Conservation (phyloP, 2,888 invertebrate genomes). For the Urechis unicinctus region DNA sequence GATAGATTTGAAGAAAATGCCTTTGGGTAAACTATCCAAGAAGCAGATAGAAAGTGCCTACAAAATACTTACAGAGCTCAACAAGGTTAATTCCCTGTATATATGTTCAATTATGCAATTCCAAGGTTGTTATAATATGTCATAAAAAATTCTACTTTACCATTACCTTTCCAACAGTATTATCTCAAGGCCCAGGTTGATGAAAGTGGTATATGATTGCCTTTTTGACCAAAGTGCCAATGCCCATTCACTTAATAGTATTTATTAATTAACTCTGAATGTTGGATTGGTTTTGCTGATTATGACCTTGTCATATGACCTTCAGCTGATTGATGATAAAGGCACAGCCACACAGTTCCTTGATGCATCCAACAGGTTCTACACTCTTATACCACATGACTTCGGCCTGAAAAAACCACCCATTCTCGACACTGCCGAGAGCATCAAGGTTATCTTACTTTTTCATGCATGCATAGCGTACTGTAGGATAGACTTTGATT, state of each 20-base stretch:
- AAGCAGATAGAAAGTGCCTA: slow-evolving; percentile 77
- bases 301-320: not conserved
- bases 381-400: slow-evolving; percentile 89
- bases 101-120: too few species aligned
- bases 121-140: too few species aligned
- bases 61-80: slow-evolving; percentile 60
- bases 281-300: too few species aligned
- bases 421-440: slow-evolving; percentile 67
- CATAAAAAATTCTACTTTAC: too few species aligned
- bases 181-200: too few species aligned
- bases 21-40: slow-evolving; percentile 88
- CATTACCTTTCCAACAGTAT: too few species aligned
- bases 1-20: slow-evolving; percentile 95
- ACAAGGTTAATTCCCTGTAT: too few species aligned
- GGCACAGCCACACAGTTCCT: slow-evolving; percentile 58
- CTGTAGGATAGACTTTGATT: too few species aligned
- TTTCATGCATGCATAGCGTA: not conserved
- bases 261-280: too few species aligned
- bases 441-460: slow-evolving; percentile 56
- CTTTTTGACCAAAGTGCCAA: too few species aligned
- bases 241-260: too few species aligned
- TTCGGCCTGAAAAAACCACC: slow-evolving; percentile 82
- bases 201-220: too few species aligned
- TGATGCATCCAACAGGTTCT: slow-evolving; percentile 88
- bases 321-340: slow-evolving; percentile 37